Conservation (phyloP, 2,113 vertebrate species). For the Edolisoma coerulescens region DNA sequence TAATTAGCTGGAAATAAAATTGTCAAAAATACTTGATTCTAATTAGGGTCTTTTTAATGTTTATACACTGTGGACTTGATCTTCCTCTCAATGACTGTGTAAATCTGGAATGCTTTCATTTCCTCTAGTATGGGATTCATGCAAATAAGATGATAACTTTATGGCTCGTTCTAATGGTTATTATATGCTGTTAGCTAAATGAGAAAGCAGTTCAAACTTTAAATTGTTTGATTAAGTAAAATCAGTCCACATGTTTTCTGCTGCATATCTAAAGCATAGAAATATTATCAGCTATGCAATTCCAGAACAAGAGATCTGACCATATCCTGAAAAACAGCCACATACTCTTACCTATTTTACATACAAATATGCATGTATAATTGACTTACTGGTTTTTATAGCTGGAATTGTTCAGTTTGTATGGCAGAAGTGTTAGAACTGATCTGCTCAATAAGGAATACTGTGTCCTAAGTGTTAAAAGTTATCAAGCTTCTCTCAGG, state of each 20-base stretch:
- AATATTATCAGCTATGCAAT: neutral
- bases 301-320: neutral
- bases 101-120: slow-evolving; percentile 11
- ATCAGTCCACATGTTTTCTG: neutral
- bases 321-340: neutral
- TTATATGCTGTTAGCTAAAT: neutral
- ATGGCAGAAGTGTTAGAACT: neutral
- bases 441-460: neutral
- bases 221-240: neutral
- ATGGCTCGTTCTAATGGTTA: neutral
- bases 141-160: neutral
- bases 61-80: slow-evolving; percentile 1
- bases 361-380: neutral
- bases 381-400: neutral
- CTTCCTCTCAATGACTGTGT: neutral
- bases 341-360: neutral
- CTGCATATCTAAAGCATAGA: neutral
- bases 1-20: slow-evolving; percentile 71
- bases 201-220: neutral
- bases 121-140: neutral
- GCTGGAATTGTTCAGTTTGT: neutral
- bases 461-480: neutral
- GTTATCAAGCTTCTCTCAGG: neutral
- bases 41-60: slow-evolving; percentile 48
- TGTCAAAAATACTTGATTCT: slow-evolving; percentile 52